A percentile compares a stretch with the other conserved stretches of the same genome.
These are phyloP conservation scores for Sarcophaga subvicina DNA, from an alignment of 2,888 invertebrate species.

Conservation along the genomic window DNA sequence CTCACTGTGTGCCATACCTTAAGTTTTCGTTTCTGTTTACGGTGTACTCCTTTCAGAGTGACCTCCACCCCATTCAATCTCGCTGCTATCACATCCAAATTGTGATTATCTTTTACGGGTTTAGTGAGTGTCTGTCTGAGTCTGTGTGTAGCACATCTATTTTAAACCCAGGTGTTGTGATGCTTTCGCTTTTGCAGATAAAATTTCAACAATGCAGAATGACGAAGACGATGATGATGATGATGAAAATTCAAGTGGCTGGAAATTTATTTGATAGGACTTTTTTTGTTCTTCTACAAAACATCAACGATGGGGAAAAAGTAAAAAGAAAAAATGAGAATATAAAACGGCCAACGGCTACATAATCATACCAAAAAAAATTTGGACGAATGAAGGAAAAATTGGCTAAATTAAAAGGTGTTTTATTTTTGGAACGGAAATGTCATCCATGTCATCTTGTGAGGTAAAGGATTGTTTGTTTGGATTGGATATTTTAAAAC, in stretches of 20 bases:
- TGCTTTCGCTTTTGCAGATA: conserved; percentile 13
- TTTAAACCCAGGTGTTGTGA: conserved; percentile 56
- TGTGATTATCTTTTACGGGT: conserved; percentile 48
- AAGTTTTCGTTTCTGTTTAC: conserved; percentile 47
- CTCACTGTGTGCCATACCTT: conserved; percentile 22
- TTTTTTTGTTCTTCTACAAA: conserved; percentile 28
- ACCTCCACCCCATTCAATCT: conserved; percentile 38
- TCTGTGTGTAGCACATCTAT: conserved; percentile 6
- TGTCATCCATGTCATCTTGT: conserved; percentile 19
- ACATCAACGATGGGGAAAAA: conserved; percentile 4
- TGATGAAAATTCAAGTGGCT: conserved; percentile 66
- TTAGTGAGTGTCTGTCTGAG: conserved; percentile 5
- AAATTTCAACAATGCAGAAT: conserved; percentile 65
- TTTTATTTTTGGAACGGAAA: conserved; percentile 29
- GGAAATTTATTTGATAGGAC: conserved; percentile 65
- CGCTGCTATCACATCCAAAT: conserved; percentile 31
- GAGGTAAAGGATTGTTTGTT: conserved; percentile 6
- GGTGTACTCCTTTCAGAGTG: conserved; percentile 19
- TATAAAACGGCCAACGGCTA: conserved; percentile 50
- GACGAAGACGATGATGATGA: conserved; percentile 31
- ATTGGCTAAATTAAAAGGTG: conserved; percentile 65
- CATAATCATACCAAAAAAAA: conserved; percentile 32
- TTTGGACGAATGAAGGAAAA: conserved; percentile 23
- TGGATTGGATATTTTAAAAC: neutral
- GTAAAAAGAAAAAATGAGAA: conserved; percentile 21